Conservation (phyloP, 2,888 invertebrate genomes). For the Notodromas monacha region DNA sequence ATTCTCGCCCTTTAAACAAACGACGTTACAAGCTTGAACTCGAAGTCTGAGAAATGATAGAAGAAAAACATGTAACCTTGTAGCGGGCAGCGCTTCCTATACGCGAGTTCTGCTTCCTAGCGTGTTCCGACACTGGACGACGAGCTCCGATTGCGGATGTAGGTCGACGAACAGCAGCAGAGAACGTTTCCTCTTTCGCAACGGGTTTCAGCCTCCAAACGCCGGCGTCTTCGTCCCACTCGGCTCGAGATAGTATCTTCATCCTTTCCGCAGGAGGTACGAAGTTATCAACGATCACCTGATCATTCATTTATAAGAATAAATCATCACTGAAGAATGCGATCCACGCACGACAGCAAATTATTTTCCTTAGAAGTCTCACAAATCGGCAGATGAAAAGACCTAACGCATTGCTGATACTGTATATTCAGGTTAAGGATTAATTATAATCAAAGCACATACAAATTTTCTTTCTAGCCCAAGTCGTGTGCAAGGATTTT, state of each 20-base stretch:
- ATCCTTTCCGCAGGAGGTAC: slow-evolving; percentile 48
- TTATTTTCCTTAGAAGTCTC: no score
- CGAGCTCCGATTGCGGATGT: slow-evolving; percentile 27
- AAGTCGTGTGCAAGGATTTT: no score
- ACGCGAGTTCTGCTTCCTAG: slow-evolving; percentile 22
- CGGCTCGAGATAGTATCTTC: slow-evolving; percentile 32
- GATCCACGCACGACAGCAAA: no score
- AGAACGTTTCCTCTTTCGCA: slow-evolving; percentile 7
- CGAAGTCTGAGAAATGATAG: slow-evolving; percentile 7
- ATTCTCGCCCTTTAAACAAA: slow-evolving; percentile 24
- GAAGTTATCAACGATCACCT: slow-evolving; percentile 58
- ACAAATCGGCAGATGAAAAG: no score
- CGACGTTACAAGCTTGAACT: no score
- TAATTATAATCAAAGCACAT: no score
- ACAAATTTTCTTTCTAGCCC: no score
- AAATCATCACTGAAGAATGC: no score
- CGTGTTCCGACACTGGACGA: slow-evolving; percentile 25
- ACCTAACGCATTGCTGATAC: no score
- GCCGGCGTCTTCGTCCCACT: slow-evolving; percentile 50
- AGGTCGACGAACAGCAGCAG: slow-evolving; percentile 24
- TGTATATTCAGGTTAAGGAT: no score
- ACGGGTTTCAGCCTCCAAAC: slow-evolving; percentile 24
- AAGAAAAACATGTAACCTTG: slow-evolving; percentile 13
- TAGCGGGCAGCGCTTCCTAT: slow-evolving; percentile 18
- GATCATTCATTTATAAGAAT: no score